phyloP scores from a whole-genome alignment of 2,888 invertebrate species.

The Ypsolopha sequella region DNA sequence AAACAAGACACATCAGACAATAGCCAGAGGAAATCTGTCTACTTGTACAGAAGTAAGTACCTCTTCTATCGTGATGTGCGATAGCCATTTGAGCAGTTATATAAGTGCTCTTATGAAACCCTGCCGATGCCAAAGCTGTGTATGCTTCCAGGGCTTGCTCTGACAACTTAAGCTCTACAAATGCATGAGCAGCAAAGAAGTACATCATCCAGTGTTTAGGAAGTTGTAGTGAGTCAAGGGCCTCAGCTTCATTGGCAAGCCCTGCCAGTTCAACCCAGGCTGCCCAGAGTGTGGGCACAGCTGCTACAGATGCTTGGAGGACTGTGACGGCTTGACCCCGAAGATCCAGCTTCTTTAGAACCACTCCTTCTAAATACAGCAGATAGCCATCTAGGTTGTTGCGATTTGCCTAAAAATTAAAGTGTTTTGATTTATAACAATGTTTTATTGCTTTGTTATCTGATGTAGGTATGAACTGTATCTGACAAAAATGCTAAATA shows the following conservation, averaged over 20 bases:
- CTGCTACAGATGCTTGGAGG: slow-evolving; percentile 82
- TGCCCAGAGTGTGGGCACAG: slow-evolving; percentile 92
- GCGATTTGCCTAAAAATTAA: slow-evolving; percentile 55
- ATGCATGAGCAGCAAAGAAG: slow-evolving; percentile 91
- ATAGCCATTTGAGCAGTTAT: slow-evolving; percentile 93
- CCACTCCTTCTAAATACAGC: slow-evolving; percentile 90
- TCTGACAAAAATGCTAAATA: no score
- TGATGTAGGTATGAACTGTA: no score
- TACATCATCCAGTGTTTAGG: slow-evolving; percentile 96
- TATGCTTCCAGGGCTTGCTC: slow-evolving; percentile 92
- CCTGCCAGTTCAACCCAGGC: slow-evolving; percentile 94
- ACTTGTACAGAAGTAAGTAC: slow-evolving; percentile 43
- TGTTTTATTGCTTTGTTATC: neutral
- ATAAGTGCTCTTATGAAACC: slow-evolving; percentile 90
- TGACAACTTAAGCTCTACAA: slow-evolving; percentile 89
- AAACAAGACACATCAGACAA: neutral
- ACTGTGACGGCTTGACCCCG: slow-evolving; percentile 81
- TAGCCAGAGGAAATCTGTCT: no score
- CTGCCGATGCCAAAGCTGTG: slow-evolving; percentile 79
- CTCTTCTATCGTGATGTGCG: slow-evolving; percentile 92
- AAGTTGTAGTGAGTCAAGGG: slow-evolving; percentile 72
- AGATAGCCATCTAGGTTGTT: slow-evolving; percentile 88
- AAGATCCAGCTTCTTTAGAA: slow-evolving; percentile 89
- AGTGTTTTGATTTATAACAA: neutral
- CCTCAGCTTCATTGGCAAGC: slow-evolving; percentile 86